These are phyloP conservation scores for Aplidium turbinatum DNA, from an alignment of 23 tunicate genomes.

Conservation along the genomic window DNA sequence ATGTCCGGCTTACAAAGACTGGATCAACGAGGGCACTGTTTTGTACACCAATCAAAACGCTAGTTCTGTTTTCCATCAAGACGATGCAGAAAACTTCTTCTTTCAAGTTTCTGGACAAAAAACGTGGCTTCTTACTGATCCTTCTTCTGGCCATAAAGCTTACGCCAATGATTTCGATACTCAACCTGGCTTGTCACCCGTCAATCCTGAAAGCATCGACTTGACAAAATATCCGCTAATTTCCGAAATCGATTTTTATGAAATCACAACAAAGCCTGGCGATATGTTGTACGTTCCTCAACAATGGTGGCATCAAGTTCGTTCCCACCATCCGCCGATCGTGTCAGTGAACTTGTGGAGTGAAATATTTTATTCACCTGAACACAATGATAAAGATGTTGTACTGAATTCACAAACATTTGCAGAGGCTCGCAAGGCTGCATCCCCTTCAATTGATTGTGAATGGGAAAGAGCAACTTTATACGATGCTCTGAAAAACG, in stretches of 20 bases:
- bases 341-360: constrained; percentile 27
- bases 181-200: constrained; percentile 24
- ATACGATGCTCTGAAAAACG: not conserved
- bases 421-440: not conserved
- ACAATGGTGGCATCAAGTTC: constrained; percentile 47
- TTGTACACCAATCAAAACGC: constrained; percentile 29
- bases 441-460: not conserved
- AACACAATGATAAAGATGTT: not conserved
- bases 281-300: constrained; percentile 43
- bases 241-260: constrained; percentile 23
- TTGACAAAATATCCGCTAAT: constrained; percentile 17
- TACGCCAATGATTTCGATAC: constrained; percentile 26
- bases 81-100: constrained; percentile 38
- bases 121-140: constrained; percentile 29
- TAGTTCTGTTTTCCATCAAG: constrained; percentile 41
- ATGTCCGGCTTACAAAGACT: not conserved
- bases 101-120: constrained; percentile 26
- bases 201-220: constrained; percentile 35
- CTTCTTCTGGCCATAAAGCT: constrained; percentile 9
- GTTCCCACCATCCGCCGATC: constrained; percentile 16
- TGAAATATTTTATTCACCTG: constrained; percentile 3
- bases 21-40: not conserved
- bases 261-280: constrained; percentile 32
- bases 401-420: not conserved
- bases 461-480: not conserved